These are phyloP conservation scores for Fundulus diaphanus DNA, from an alignment of 2,797 vertebrate species.

Conservation along the genomic window DNA sequence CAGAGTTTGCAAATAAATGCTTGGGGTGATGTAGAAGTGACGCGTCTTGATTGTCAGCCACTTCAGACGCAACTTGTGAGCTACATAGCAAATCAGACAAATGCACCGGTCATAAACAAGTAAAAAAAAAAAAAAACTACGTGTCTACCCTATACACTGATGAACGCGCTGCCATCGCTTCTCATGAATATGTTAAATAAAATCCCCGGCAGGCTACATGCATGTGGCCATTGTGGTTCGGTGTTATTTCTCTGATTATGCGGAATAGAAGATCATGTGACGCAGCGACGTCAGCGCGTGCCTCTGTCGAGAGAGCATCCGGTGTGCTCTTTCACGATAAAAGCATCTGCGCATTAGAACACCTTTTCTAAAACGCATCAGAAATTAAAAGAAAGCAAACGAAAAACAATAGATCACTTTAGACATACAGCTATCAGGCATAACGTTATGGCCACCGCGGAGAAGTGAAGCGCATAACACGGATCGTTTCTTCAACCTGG, in stretches of 20 bases:
- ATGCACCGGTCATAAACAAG: not conserved
- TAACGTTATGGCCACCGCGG: not conserved
- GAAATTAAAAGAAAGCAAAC: no score
- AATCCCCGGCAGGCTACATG: not conserved
- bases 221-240: no score
- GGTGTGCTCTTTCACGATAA: conserved; percentile 39
- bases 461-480: not conserved
- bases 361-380: not conserved
- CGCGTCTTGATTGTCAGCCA: not conserved
- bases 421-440: not conserved
- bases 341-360: not conserved
- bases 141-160: not conserved
- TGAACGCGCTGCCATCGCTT: rapidly evolving
- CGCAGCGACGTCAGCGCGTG: rapidly evolving
- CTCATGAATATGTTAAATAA: not conserved
- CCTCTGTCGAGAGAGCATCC: not conserved
- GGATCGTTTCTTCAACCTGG: not conserved
- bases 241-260: not conserved
- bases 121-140: not conserved
- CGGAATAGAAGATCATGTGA: conserved; percentile 70
- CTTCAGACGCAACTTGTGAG: not conserved
- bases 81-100: conserved; percentile 26
- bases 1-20: not conserved
- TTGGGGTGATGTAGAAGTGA: conserved; percentile 2
- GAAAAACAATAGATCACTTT: no score